These are phyloP conservation scores for Amblyraja radiata DNA, from an alignment of 2,797 vertebrate species.

Conservation along the genomic window DNA sequence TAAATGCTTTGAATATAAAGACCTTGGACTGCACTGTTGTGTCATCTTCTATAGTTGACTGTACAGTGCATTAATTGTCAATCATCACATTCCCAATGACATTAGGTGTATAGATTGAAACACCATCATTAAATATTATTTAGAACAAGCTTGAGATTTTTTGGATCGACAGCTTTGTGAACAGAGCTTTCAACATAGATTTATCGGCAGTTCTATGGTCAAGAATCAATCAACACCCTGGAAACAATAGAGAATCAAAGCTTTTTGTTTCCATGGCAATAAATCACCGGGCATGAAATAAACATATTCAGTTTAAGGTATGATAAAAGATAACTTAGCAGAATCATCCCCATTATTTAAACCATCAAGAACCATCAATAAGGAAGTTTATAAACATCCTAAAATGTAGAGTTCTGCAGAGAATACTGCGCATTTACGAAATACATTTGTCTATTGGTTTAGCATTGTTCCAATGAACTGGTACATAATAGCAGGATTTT, in stretches of 20 bases:
- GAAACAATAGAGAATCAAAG: background rate
- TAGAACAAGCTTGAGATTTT: background rate
- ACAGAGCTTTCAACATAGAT: background rate
- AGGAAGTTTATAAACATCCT: background rate
- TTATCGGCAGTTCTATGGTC: background rate
- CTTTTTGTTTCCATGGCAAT: background rate
- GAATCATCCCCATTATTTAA: background rate
- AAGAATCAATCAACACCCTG: background rate
- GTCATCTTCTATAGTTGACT: background rate
- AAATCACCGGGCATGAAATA: background rate
- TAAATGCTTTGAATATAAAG: background rate
- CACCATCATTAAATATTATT: background rate
- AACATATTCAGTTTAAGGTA: background rate
- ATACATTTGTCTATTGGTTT: background rate
- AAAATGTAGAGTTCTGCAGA: background rate
- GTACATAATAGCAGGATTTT: background rate
- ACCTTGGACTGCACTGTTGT: background rate
- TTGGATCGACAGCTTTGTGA: background rate
- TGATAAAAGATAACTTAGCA: background rate
- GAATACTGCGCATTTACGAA: background rate
- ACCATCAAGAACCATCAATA: background rate
- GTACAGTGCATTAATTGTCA: background rate
- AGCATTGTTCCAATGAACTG: background rate
- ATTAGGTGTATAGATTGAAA: background rate
- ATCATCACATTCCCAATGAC: background rate